phyloP scores from a whole-genome alignment of 2,888 invertebrate genomes.

The Pandemis heparana region DNA sequence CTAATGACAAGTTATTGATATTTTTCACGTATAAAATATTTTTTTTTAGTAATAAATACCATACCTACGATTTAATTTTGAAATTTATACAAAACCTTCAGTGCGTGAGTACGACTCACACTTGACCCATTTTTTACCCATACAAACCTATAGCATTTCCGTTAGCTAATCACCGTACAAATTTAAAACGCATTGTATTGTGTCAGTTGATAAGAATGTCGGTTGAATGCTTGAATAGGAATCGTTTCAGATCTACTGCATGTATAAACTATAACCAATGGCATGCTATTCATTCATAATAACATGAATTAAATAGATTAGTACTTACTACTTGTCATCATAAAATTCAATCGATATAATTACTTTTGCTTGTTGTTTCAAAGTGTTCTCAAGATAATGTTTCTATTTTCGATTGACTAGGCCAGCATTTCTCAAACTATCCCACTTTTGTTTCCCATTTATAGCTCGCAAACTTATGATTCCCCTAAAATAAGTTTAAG shows the following conservation, averaged over 20 bases:
- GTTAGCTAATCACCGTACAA: not conserved
- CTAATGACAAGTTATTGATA: no score
- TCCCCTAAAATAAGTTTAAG: no score
- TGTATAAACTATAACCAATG: not conserved
- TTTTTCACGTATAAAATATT: no score
- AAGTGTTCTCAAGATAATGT: not conserved
- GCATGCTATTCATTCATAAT: slow-evolving; percentile 19
- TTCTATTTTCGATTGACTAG: not conserved
- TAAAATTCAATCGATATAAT: slow-evolving; percentile 14
- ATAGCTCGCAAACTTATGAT: no score
- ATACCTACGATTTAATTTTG: no score
- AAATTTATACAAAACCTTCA: no score
- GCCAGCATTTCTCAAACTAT: no score
- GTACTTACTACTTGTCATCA: slow-evolving; percentile 23
- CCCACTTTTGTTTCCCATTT: no score
- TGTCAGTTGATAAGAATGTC: slow-evolving; percentile 42
- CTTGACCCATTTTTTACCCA: no score
- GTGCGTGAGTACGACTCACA: no score
- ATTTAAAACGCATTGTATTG: slow-evolving; percentile 17
- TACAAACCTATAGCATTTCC: not conserved
- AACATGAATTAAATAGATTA: slow-evolving; percentile 9
- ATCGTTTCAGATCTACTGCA: slow-evolving; percentile 1
- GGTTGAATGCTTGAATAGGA: slow-evolving; percentile 34
- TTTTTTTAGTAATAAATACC: no score
- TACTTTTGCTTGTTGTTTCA: not conserved